Base-by-base conservation (phyloP, 2,888 invertebrate species). In the Willowsia nigromaculata region DNA sequence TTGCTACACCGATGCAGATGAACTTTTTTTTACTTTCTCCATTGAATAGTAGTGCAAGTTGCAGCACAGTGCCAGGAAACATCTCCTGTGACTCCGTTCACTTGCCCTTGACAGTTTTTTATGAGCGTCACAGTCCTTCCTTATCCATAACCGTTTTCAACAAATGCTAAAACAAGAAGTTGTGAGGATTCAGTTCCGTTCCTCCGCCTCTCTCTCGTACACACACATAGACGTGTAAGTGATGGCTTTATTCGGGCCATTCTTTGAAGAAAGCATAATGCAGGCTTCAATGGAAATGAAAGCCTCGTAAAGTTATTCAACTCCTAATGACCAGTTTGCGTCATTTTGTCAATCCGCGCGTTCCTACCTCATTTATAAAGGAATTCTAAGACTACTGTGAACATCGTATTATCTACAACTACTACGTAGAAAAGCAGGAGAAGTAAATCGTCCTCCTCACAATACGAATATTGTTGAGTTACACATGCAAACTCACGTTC, bases 281-380 rank as follows among this genome's bases (percentile, higher is more conserved):
- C 62, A 30, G 15, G 27, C 25, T 30, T 33, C 3, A 37, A 2
- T 18, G 65, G 37, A 68, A 68, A 68, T 18, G 33, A 30, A 15
- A 68, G 2, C 6, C 65, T 37, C 15, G 65, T 68, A 18, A 37
- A 68, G 65, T 68, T 37, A 68, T 68, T 62, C 30, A 62, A 25
- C 62, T 13, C 15, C 62, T 62, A 62, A 62, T 62, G 62, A 30
- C 30, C 62, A 62, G 33, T 68, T 68, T 68, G 68, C 68, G 68
- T 37, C 68, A 68, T 37, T 68, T 68, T 68, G 37, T 68, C 68
- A 68, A 68, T n/a, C 30, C 33, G 33, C 13, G 33, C 65, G 65
- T 25, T 27, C 25, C 11, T 59, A 27, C 1, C 62, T 27, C 62
- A 11, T 62, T 62, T 62, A 62, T 15, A 30, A 62, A 59, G 27